phyloP scores from a whole-genome alignment of 2,888 invertebrate species.

The Parnassius apollo region DNA sequence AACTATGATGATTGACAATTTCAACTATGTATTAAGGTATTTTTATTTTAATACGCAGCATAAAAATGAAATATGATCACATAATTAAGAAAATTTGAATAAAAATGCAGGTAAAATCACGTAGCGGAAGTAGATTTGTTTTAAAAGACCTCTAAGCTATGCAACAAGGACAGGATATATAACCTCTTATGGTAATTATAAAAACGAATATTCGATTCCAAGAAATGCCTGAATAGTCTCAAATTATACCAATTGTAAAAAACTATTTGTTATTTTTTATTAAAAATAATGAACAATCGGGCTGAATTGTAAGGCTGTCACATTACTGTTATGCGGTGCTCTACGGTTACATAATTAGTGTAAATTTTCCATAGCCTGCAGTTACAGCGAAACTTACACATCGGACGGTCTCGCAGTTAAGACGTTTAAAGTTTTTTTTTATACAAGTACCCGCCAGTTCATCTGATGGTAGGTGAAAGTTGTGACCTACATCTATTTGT shows the following conservation, averaged over 20 bases:
- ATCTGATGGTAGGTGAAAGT: too few species aligned
- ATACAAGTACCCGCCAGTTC: too few species aligned
- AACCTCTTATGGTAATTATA: constrained; percentile 26
- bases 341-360: too few species aligned
- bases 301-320: not conserved
- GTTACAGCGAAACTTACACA: too few species aligned
- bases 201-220: constrained; percentile 19
- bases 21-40: too few species aligned
- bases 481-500: too few species aligned
- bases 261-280: constrained; percentile 12
- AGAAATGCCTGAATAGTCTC: constrained; percentile 21
- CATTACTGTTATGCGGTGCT: not conserved
- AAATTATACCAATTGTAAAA: constrained; percentile 9
- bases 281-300: not conserved
- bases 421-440: too few species aligned
- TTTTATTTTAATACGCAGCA: too few species aligned
- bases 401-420: too few species aligned
- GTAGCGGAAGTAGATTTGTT: constrained; percentile 10
- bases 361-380: too few species aligned
- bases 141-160: constrained; percentile 19
- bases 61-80: not conserved
- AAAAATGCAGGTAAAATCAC: constrained; percentile 4
- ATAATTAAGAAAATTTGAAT: constrained; percentile 5
- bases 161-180: constrained; percentile 26
- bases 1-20: too few species aligned